Percentiles rank a stretch among this genome's conserved stretches.
These are phyloP conservation scores for Thaumatotibia leucotreta DNA, from an alignment of 1,140 invertebrate genomes.

Conservation along the genomic window DNA sequence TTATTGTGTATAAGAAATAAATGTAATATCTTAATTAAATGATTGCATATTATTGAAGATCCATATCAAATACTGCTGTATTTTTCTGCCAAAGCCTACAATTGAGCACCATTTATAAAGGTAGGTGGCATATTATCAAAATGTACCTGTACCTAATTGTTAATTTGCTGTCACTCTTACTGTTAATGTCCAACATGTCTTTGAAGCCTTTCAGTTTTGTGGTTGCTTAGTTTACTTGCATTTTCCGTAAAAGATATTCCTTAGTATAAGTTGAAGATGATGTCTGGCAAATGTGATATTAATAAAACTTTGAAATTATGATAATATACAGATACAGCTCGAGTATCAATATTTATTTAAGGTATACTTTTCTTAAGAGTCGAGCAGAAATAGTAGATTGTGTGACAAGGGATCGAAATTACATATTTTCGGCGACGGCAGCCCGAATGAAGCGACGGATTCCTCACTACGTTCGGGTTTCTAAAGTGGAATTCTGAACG, in stretches of 20 bases:
- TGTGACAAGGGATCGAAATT: no score
- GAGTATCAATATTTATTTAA: no score
- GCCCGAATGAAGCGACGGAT: no score
- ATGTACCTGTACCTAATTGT: neutral
- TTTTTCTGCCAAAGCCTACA: neutral
- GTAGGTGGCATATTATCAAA: neutral
- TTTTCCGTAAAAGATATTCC: conserved; percentile 4
- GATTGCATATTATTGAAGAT: neutral
- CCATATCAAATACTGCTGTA: neutral
- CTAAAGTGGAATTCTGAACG: no score
- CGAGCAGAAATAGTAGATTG: no score
- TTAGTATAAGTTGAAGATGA: neutral
- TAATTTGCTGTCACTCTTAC: neutral
- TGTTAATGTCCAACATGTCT: neutral
- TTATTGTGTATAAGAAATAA: no score
- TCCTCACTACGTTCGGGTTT: no score
- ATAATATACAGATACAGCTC: no score
- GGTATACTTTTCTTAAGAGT: no score
- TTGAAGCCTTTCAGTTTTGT: neutral
- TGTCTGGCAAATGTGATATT: neutral
- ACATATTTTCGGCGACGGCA: no score
- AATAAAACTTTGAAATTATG: no score
- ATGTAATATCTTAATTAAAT: neutral
- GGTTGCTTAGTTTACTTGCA: neutral
- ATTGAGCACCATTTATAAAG: neutral